Evolutionary conservation across 2,888 invertebrate species (phyloP), one percentile per base, ranked within the genome.

Genomic region (Hypsopygia costalis): DNA sequence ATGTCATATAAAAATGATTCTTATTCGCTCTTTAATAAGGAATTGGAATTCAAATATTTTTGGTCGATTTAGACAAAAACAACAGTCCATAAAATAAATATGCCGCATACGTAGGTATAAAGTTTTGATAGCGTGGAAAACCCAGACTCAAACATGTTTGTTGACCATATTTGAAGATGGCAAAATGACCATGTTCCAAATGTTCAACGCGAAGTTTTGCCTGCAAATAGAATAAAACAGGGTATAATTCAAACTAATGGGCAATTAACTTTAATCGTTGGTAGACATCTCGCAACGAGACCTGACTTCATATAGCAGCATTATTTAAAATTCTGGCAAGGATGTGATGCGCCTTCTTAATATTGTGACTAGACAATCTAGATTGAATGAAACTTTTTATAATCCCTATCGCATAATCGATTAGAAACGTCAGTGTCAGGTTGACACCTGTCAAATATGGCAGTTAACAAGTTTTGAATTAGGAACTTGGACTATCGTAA

Each of bases 271-370:
- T 62, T 69, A 49, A 83, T 85, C 85, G 65, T 33, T 33, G 36
- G 45, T 59, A 71, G 69, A 67, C 69, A 85, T 85, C 83, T 67
- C 39, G 47, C 52, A 53, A 70, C 68, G 50, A 68, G 62, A 57
- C 51, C 45, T 34, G 62, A 56, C 53, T 66, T 47, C 47, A 66
- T 69, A 69, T 69, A 52, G 61, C 58, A 49, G 41, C 49, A 67
- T 75, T 72, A 70, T 72, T 60, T 52, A 49, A 68, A 69, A 40
- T 29, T 31, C 40, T 11, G 34, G 27, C 10, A 4, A 11, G 10
- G 21, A 11, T 7, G 16, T 22, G 16, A 6, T 16, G 16, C 4
- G 16, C 16, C 16, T 2, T 16, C 16, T 7, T 8, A 31, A 3
- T 4, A 11, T 11, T 8, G 5, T n/a, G n/a, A n/a, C n/a, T n/a